Base-by-base conservation (phyloP, 1,140 invertebrate species). In the Agrypnia vestita region DNA sequence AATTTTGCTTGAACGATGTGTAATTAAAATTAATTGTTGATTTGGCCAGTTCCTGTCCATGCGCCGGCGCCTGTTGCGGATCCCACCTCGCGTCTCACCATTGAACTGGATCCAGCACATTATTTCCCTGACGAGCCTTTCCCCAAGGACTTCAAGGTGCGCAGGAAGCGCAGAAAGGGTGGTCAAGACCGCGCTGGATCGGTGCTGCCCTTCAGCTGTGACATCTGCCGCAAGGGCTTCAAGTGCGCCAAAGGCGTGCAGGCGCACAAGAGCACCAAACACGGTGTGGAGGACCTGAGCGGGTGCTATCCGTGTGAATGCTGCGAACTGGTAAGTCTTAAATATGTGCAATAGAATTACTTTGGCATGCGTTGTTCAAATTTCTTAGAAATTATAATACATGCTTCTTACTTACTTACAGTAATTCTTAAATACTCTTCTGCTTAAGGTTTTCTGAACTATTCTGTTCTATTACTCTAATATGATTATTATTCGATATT, bases 161-260 rank as follows among this genome's bases (percentile, higher is more conserved):
- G 71, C 4, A n/a, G 56, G 78, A 78, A 64, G 51, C 67, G 77
- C 44, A 49, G 19, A 1, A 12, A 35, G n/a, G 21, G 9, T 12
- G 64, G 25, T 35, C 25, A 35, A 35, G 25, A 35, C 6, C 25
- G 15, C 19, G 78, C 44, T 9, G 55, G 56, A 13, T 55, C 7
- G 13, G 19, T 44, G 3, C 47, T 74, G 46, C 78, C 55, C 3
- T 51, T 61, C 56, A 71, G 55, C 78, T 74, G 78, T 56, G 67
- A 73, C 69, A 79, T 79, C 53, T 79, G 78, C 59, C 19, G 61
- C 19, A 79, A 79, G 69, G 78, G 69, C 21, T 79, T 79, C 59
- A 79, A 79, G 59, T 51, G 56, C 44, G 21, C 43, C 25, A 79
- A 79, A 51, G 78, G 78, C 0, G 47, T 79, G 56, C 78, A 73